Conservation (phyloP, 2,113 vertebrate genomes). For the Nesogale talazaci region DNA sequence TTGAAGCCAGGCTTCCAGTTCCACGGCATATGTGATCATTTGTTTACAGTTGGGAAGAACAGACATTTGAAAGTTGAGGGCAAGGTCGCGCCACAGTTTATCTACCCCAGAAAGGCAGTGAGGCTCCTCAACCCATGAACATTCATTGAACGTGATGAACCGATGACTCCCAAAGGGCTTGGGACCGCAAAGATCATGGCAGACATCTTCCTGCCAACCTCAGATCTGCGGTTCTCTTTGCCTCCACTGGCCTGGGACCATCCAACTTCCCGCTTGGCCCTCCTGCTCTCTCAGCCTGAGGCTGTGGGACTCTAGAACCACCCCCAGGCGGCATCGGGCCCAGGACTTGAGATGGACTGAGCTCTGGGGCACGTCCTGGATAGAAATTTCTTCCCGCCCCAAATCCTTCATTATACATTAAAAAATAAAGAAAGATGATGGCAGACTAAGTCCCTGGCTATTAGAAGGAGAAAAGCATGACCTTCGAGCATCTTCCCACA, state of each 20-base stretch:
- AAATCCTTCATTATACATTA: too few relatives aligned
- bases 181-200: background rate
- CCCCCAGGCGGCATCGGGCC: too few relatives aligned
- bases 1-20: background rate
- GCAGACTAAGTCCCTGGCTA: background rate
- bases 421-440: background rate
- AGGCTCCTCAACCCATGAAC: background rate
- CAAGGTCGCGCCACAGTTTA: background rate
- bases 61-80: background rate
- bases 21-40: background rate
- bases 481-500: background rate
- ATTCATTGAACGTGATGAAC: slow-evolving; percentile 25
- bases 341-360: too few relatives aligned
- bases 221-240: too few relatives aligned
- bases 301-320: too few relatives aligned
- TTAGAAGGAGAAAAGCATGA: background rate
- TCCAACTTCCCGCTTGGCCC: too few relatives aligned
- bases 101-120: background rate
- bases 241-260: too few relatives aligned
- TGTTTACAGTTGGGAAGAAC: slow-evolving; percentile 26
- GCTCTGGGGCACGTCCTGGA: too few relatives aligned
- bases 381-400: too few relatives aligned
- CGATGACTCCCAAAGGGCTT: slow-evolving; percentile 1
- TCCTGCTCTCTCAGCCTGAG: too few relatives aligned
- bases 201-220: background rate